phyloP scores from a whole-genome alignment of 2,888 invertebrate species.

The Meliscaeva auricollis region DNA sequence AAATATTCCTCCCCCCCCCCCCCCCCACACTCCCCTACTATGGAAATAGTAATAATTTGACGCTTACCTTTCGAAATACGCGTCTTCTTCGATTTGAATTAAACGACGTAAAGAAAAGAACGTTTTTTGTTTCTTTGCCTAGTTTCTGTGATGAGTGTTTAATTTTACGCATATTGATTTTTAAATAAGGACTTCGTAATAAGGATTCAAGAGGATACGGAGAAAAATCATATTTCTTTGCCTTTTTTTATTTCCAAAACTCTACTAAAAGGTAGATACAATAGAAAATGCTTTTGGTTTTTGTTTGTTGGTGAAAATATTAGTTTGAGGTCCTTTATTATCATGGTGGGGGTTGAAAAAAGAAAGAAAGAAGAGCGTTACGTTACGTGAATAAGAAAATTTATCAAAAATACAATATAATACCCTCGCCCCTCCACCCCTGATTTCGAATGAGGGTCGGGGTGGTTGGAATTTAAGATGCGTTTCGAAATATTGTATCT shows the following conservation, averaged over 20 bases:
- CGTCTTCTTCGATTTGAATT: constrained; percentile 47
- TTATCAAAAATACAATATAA: constrained; percentile 31
- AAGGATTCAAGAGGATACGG: not conserved
- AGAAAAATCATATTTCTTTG: constrained; percentile 63
- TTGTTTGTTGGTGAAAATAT: constrained; percentile 34
- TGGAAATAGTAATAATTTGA: constrained; percentile 8
- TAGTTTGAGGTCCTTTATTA: constrained; percentile 12
- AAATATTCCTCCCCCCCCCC: too few species aligned
- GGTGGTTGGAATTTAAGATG: constrained; percentile 66
- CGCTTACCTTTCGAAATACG: constrained; percentile 49
- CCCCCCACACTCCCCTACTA: not conserved
- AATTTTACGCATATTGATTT: constrained; percentile 76
- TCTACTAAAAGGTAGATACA: constrained; percentile 40
- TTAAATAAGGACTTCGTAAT: constrained; percentile 29
- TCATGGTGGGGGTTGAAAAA: not conserved
- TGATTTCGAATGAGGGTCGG: not conserved
- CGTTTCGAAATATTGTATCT: constrained; percentile 46
- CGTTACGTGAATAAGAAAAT: constrained; percentile 59
- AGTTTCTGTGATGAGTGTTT: constrained; percentile 50
- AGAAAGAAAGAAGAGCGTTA: not conserved
- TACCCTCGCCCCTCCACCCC: not conserved
- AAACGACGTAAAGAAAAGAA: constrained; percentile 8
- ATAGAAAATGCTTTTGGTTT: constrained; percentile 35
- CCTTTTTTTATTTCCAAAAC: constrained; percentile 47
- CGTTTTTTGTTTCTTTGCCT: constrained; percentile 13